Percentiles rank a stretch among this genome's conserved stretches.
Conservation (phyloP, 2,888 invertebrate species). For the Girardia tigrina region DNA sequence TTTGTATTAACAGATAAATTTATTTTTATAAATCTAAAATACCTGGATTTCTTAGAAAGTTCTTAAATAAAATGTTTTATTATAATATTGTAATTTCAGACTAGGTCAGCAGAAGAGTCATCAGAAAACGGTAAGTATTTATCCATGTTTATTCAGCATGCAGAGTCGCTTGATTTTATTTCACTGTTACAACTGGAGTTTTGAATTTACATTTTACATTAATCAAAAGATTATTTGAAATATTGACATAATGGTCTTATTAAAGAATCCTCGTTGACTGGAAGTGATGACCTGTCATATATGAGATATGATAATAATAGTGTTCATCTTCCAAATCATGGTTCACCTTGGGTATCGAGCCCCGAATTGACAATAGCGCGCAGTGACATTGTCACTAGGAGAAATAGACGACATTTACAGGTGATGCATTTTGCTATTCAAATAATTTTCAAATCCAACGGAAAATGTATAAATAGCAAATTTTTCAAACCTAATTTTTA, state of each 20-base stretch:
- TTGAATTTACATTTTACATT: too few species aligned
- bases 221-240: too few species aligned
- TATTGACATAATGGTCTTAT: too few species aligned
- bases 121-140: not conserved
- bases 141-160: not conserved
- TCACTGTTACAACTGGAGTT: too few species aligned
- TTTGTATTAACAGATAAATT: too few species aligned
- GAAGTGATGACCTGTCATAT: not conserved
- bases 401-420: not conserved
- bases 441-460: not conserved
- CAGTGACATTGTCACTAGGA: not conserved
- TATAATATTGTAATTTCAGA: not conserved
- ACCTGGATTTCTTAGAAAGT: too few species aligned
- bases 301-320: not conserved
- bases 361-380: conserved; percentile 5
- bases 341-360: not conserved
- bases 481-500: too few species aligned
- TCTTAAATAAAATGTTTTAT: too few species aligned
- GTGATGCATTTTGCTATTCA: conserved; percentile 2
- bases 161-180: too few species aligned
- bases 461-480: too few species aligned
- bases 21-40: too few species aligned
- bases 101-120: not conserved
- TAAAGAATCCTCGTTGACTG: conserved; percentile 3
- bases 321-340: conserved; percentile 3